These are phyloP conservation scores for Meloidogyne floridensis DNA, from an alignment of 1,140 invertebrate genomes.

Conservation along the genomic window DNA sequence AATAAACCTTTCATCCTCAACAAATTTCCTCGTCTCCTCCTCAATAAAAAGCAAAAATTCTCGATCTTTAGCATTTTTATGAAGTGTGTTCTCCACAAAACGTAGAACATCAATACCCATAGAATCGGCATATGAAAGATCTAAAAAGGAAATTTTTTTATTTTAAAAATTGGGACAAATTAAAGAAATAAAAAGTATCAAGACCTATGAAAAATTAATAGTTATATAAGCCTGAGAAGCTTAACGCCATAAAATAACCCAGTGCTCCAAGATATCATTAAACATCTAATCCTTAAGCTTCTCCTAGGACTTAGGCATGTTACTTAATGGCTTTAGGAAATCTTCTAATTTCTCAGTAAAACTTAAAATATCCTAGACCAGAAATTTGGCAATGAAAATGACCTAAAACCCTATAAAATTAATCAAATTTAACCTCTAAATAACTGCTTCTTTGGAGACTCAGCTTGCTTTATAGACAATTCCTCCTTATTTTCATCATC, in stretches of 20 bases:
- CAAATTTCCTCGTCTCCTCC: conserved; percentile 35
- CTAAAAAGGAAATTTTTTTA: not conserved
- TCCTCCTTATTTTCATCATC: conserved; percentile 27
- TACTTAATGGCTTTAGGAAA: not conserved
- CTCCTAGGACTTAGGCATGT: too few relatives aligned
- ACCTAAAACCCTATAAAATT: not conserved
- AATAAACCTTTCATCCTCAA: conserved; percentile 33
- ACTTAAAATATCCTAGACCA: not conserved
- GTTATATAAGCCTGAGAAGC: too few relatives aligned
- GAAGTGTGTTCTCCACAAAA: conserved; percentile 39
- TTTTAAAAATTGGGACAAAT: too few relatives aligned
- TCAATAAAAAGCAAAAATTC: conserved; percentile 38
- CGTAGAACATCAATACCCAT: conserved; percentile 36
- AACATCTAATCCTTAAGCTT: too few relatives aligned
- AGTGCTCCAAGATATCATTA: too few relatives aligned
- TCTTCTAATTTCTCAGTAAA: not conserved
- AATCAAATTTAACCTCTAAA: not conserved
- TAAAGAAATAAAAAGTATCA: too few relatives aligned
- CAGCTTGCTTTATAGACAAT: not conserved
- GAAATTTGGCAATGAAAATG: not conserved
- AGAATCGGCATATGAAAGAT: conserved; percentile 38
- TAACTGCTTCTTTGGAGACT: conserved; percentile 17
- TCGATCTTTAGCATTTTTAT: conserved; percentile 44
- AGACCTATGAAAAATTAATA: not conserved
- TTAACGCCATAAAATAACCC: too few relatives aligned